Percentiles rank a stretch among this genome's conserved stretches.
These are phyloP conservation scores for Myotis daubentonii DNA, from an alignment of 2,797 vertebrate species.

Conservation along the genomic window DNA sequence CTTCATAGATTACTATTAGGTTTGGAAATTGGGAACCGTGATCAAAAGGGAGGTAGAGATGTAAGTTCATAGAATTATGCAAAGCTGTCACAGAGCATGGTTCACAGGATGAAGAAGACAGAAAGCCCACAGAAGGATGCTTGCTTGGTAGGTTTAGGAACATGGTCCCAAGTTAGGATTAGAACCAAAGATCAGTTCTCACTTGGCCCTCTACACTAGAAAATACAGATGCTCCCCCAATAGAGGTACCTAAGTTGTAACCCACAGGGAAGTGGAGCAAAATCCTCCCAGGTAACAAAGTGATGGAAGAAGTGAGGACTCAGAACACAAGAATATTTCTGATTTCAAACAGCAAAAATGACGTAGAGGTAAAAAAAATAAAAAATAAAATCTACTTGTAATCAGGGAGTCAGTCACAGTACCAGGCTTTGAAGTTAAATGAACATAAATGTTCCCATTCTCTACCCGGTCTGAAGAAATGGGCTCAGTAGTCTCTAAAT, in stretches of 20 bases:
- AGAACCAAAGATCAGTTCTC: neutral
- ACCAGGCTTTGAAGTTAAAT: neutral
- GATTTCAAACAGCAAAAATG: slow-evolving; percentile 53
- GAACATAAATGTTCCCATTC: neutral
- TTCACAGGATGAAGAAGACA: neutral
- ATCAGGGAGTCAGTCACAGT: neutral
- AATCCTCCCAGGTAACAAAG: neutral
- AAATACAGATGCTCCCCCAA: neutral
- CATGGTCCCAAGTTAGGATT: neutral
- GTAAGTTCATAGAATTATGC: neutral
- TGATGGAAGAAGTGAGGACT: slow-evolving; percentile 5
- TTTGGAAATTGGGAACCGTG: slow-evolving; percentile 2
- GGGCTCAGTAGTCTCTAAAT: neutral
- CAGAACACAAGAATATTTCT: slow-evolving; percentile 12
- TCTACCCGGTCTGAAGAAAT: neutral
- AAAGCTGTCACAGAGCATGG: neutral
- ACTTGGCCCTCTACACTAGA: neutral
- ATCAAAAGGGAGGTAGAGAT: neutral
- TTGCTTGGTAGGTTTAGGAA: neutral
- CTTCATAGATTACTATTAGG: neutral
- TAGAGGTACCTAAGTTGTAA: neutral
- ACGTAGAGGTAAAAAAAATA: neutral
- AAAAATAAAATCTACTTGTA: neutral
- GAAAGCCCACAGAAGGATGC: neutral
- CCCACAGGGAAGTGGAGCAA: neutral